Evolutionary conservation across 2,113 vertebrate genomes (phyloP).

Genomic region (Dasyurus viverrinus): DNA sequence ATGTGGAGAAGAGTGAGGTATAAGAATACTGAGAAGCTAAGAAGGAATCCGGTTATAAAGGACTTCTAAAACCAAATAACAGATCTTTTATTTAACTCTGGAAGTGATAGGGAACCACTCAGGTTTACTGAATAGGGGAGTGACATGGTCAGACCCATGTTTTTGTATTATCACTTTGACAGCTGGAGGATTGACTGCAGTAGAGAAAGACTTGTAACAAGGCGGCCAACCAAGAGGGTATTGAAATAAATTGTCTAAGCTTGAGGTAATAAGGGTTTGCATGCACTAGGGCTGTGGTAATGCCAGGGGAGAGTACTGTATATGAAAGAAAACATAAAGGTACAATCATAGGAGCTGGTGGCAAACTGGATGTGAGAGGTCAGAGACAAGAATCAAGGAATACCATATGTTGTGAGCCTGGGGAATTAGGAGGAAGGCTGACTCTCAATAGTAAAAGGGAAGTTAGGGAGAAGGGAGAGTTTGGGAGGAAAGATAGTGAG

Average conservation of each 20-base stretch:
- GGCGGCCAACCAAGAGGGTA: background rate
- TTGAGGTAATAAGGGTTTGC: background rate
- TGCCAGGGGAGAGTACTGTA: background rate
- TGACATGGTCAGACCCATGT: background rate
- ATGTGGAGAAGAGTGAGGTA: background rate
- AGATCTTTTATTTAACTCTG: background rate
- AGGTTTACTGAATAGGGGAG: background rate
- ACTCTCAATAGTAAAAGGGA: background rate
- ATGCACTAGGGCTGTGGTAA: too few species aligned
- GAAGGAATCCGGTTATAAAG: background rate
- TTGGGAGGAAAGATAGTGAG: background rate
- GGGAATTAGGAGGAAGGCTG: background rate
- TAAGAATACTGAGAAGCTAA: background rate
- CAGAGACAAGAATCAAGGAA: background rate
- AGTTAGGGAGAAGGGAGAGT: background rate
- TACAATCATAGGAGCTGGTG: background rate
- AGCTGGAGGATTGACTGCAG: background rate
- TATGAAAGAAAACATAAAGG: background rate
- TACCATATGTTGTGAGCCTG: background rate
- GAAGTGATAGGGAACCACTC: background rate
- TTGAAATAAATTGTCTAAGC: background rate
- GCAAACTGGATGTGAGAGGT: background rate
- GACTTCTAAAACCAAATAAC: background rate
- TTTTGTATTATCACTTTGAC: background rate
- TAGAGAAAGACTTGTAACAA: background rate